phyloP scores from a whole-genome alignment of 2,888 invertebrate species.

The Cosmopolites sordidus region DNA sequence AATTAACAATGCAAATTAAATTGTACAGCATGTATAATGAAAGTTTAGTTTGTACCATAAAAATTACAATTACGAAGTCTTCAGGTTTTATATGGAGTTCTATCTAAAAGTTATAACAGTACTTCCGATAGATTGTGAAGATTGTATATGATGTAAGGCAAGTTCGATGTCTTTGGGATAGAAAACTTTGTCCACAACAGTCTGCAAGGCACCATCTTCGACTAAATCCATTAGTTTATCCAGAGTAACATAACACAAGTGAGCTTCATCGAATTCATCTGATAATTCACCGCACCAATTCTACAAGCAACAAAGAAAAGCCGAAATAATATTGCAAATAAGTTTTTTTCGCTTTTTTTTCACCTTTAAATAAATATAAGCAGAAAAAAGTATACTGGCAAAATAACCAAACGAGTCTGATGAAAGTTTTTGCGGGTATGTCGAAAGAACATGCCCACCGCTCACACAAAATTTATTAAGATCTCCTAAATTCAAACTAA shows the following conservation, averaged over 20 bases:
- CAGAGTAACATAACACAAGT: conserved; percentile 42
- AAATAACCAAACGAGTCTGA: conserved; percentile 52
- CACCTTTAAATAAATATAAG: too few relatives aligned
- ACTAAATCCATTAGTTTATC: conserved; percentile 48
- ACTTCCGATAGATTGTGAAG: conserved; percentile 44
- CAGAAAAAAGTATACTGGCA: not conserved
- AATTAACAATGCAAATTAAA: too few relatives aligned
- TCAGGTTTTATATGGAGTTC: conserved; percentile 6
- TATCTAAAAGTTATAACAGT: conserved; percentile 46
- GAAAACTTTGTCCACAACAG: conserved; percentile 55
- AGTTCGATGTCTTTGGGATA: conserved; percentile 45
- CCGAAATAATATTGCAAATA: too few relatives aligned
- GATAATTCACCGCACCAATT: too few relatives aligned
- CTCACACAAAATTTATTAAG: conserved; percentile 36
- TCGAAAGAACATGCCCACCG: conserved; percentile 46
- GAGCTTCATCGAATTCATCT: conserved; percentile 40
- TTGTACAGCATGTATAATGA: too few relatives aligned
- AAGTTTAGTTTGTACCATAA: conserved; percentile 13
- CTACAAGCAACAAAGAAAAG: too few relatives aligned
- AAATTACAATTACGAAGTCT: conserved; percentile 3
- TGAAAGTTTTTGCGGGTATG: conserved; percentile 48
- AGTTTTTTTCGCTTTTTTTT: too few relatives aligned
- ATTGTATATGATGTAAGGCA: conserved; percentile 44
- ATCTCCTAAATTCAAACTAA: too few relatives aligned
- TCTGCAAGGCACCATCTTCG: conserved; percentile 54